Evolutionary conservation across 2,797 vertebrate species (phyloP), one percentile per base, ranked within the genome.

Genomic region (Bradypus variegatus): DNA sequence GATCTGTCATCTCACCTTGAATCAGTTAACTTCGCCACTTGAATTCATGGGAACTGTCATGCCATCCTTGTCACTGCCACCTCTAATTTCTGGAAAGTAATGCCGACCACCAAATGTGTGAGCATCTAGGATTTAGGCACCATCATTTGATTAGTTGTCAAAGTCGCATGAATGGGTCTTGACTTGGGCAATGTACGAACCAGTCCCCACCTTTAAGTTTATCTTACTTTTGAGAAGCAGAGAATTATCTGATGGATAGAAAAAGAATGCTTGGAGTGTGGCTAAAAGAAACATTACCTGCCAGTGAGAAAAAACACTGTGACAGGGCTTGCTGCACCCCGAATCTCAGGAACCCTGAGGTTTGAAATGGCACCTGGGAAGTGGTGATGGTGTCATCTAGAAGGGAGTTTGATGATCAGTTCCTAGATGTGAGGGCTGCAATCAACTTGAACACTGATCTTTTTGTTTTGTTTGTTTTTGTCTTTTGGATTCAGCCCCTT

Each of bases 221-320:
- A 53, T 88, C 33, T 70, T 64, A 53, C 18, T 87, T 94, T 90
- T 69, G 83, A 85, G 84, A 92, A 64, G 38, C 58, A 65, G 58
- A 33, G 21, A 70, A 31, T 8, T 29, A 88, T 31, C 10, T 88
- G 69, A 75, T 38, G 23, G 83, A 75, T 48, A 65, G 60, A 38
- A 41, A 86, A 48, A 58, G 50, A 60, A 77, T 64, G 27, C 25
- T n/a, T 27, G n/a, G 67, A 76, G 21, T 76, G n/a, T 33, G 33
- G 72, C 48, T 41, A 19, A 73, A 79, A 86, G 62, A 67, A 50
- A 41, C 58, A 23, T 75, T 78, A 55, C 50, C 77, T 80, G 50
- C n/a, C 9, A 53, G 13, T 10, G 38, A 80, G 58, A 80, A 48
- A 36, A 65, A 90, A 15, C 19, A 8, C 18, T 21, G 36, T 14